A percentile compares a stretch with the other conserved stretches of the same genome.
These are phyloP conservation scores for Acipenser oxyrinchus DNA, from an alignment of 2,797 vertebrate genomes.

Conservation along the genomic window DNA sequence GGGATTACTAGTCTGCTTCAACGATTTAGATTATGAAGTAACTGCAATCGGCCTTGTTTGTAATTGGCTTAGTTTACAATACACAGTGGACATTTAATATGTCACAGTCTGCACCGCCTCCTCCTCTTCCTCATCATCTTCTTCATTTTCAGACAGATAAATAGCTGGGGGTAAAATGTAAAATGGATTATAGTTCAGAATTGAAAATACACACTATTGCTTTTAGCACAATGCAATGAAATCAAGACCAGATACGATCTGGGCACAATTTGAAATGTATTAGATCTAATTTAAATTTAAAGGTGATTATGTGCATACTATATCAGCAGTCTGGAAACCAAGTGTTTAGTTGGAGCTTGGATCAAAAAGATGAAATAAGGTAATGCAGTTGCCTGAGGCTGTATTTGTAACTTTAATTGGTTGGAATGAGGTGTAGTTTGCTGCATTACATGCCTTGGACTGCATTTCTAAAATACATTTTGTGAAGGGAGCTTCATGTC, in stretches of 20 bases:
- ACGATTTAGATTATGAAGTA: too few species aligned
- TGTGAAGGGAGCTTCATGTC: slow-evolving; percentile 9
- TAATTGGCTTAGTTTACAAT: too few species aligned
- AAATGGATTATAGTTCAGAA: not conserved
- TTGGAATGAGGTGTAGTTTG: slow-evolving; percentile 7
- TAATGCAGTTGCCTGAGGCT: not conserved
- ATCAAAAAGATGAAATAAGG: slow-evolving; percentile 8
- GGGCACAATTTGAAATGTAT: slow-evolving; percentile 23
- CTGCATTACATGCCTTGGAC: not conserved
- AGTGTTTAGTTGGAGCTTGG: slow-evolving; percentile 22
- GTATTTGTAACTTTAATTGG: slow-evolving; percentile 13
- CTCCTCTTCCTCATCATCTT: too few species aligned
- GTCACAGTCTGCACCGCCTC: too few species aligned
- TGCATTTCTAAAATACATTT: not conserved
- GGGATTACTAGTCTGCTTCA: too few species aligned
- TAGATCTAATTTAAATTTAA: slow-evolving; percentile 20
- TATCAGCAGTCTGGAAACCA: slow-evolving; percentile 14
- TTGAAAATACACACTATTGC: slow-evolving; percentile 6
- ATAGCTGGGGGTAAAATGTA: too few species aligned
- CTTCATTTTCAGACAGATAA: too few species aligned
- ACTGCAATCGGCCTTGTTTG: too few species aligned
- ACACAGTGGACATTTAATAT: too few species aligned
- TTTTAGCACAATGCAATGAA: slow-evolving; percentile 5
- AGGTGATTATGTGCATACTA: slow-evolving; percentile 20
- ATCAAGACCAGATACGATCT: slow-evolving; percentile 4